Percentiles rank a stretch among this genome's conserved stretches.
Evolutionary conservation across 2,888 invertebrate genomes (phyloP).

Genomic region (Lithophane ornitopus): DNA sequence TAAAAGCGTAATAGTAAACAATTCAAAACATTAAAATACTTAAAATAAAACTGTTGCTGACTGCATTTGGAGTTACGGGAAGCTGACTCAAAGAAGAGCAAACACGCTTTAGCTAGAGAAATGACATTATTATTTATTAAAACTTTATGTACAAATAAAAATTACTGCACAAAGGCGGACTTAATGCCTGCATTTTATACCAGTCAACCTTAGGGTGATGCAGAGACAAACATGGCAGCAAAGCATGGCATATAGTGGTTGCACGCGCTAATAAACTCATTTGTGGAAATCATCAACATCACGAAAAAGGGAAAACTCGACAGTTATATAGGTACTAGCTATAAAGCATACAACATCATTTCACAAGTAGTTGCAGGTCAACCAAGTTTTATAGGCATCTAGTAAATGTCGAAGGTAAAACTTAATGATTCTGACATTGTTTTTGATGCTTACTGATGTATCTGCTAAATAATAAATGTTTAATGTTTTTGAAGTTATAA

Average conservation of each 20-base stretch:
- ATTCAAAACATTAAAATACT: neutral
- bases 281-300: neutral
- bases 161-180: neutral
- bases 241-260: no score
- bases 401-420: constrained; percentile 35
- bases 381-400: constrained; percentile 28
- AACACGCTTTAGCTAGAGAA: neutral
- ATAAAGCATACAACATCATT: neutral
- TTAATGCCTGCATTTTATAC: neutral
- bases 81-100: neutral
- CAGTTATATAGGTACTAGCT: neutral
- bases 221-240: neutral
- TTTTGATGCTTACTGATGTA: constrained; percentile 20
- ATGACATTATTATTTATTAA: neutral
- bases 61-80: neutral
- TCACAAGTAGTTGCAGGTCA: constrained; percentile 20
- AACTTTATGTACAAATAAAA: neutral
- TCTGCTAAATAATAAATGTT: constrained; percentile 43
- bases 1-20: neutral
- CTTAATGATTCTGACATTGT: constrained; percentile 41
- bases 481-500: constrained; percentile 38
- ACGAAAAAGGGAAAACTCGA: neutral
- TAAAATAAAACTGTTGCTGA: neutral
- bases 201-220: neutral
- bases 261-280: neutral